A percentile compares a stretch with the other conserved stretches of the same genome.
Evolutionary conservation across 2,797 vertebrate species (phyloP).

Genomic region (Coccyzus lansbergi): DNA sequence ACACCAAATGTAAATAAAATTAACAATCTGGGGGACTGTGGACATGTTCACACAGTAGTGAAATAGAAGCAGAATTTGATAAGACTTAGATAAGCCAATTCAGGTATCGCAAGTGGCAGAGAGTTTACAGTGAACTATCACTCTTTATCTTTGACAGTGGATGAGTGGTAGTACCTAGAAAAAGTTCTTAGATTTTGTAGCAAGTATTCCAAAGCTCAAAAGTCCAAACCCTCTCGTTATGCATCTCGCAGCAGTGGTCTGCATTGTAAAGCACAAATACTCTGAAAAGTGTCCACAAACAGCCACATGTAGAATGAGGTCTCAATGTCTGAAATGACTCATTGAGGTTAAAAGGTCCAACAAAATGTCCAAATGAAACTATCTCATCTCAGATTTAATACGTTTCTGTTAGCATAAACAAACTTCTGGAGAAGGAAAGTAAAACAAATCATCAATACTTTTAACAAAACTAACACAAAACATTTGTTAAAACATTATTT

Average conservation of each 20-base stretch:
- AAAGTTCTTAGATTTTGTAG: neutral
- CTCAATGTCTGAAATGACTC: neutral
- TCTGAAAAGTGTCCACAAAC: neutral
- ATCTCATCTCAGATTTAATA: neutral
- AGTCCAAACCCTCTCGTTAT: neutral
- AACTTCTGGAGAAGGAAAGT: neutral
- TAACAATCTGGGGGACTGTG: neutral
- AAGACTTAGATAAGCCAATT: neutral
- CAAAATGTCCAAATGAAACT: neutral
- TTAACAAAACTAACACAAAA: neutral
- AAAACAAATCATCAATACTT: neutral
- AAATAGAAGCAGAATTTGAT: neutral
- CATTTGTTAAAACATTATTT: neutral
- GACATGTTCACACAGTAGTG: fast-evolving
- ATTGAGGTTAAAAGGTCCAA: neutral
- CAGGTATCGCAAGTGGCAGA: neutral
- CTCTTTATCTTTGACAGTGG: too few relatives aligned
- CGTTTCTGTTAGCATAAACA: neutral
- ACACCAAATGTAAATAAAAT: neutral
- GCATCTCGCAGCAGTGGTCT: neutral
- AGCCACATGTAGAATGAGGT: neutral
- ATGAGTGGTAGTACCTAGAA: neutral
- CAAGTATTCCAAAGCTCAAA: neutral
- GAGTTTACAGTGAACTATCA: neutral
- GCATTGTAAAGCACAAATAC: neutral